Conservation (phyloP, 2,888 invertebrate species). For the Dicranocentrus wangi region DNA sequence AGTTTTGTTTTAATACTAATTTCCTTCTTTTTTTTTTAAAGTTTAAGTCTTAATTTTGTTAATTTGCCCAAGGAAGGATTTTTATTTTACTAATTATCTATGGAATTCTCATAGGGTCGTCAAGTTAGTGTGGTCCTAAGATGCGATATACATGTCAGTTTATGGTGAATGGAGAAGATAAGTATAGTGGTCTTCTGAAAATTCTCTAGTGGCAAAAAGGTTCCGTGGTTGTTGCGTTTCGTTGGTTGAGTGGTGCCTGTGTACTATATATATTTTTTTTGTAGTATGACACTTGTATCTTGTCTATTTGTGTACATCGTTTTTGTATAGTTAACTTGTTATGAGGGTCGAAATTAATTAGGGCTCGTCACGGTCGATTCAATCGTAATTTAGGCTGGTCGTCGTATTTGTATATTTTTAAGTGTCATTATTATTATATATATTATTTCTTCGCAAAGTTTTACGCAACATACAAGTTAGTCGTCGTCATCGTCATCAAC, state of each 20-base stretch:
- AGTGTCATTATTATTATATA: conserved; percentile 12
- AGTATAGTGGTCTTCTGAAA: conserved; percentile 31
- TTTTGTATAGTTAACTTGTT: conserved; percentile 6
- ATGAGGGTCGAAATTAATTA: conserved; percentile 32
- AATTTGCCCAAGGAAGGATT: too few species aligned
- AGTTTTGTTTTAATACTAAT: too few species aligned
- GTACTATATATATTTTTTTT: conserved; percentile 13
- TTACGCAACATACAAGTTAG: conserved; percentile 20
- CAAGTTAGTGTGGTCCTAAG: too few species aligned
- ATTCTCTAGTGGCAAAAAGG: conserved; percentile 3
- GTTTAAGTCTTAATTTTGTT: too few species aligned
- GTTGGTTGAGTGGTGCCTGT: conserved; percentile 17
- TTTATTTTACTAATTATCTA: too few species aligned
- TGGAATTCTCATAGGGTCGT: too few species aligned
- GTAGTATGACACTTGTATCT: too few species aligned
- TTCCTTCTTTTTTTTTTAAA: too few species aligned
- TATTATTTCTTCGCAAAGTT: conserved; percentile 16
- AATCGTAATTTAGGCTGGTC: background rate
- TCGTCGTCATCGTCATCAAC: too few species aligned
- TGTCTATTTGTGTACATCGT: too few species aligned
- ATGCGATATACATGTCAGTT: conserved; percentile 30
- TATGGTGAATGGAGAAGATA: conserved; percentile 22
- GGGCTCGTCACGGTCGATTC: conserved; percentile 33
- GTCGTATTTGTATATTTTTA: conserved; percentile 6
- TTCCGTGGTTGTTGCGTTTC: too few species aligned